Evolutionary conservation across 2,888 invertebrate species (phyloP).

Genomic region (Drosophila kanekoi): DNA sequence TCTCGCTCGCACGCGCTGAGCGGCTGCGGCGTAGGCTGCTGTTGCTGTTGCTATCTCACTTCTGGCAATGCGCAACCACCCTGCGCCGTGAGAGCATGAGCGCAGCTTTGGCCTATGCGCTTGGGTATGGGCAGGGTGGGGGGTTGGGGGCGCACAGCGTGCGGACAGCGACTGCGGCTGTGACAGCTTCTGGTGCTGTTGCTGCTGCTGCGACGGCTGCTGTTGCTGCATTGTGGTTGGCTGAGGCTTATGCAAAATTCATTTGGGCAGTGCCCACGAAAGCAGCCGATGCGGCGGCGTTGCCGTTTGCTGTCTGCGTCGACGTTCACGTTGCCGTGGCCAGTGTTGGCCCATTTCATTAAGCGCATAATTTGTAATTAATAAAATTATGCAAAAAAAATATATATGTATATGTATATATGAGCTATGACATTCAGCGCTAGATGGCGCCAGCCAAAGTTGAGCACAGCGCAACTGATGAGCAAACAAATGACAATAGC

Average conservation of each 20-base stretch:
- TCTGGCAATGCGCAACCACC: conserved; percentile 47
- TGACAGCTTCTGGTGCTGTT: conserved; percentile 16
- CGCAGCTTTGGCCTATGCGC: conserved; percentile 26
- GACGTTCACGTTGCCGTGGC: conserved; percentile 12
- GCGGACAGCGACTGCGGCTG: conserved; percentile 22
- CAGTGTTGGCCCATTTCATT: conserved; percentile 64
- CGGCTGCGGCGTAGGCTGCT: conserved; percentile 1
- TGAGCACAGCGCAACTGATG: conserved; percentile 16
- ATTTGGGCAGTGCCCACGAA: conserved; percentile 65
- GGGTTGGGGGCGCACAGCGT: conserved; percentile 27
- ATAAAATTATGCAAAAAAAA: conserved; percentile 63
- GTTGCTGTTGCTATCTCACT: conserved; percentile 44
- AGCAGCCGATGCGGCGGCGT: conserved; percentile 38
- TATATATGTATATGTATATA: too few species aligned
- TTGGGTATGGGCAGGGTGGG: conserved; percentile 3
- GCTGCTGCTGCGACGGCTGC: conserved; percentile 25
- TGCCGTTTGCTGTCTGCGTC: conserved; percentile 37
- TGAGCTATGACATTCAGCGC: conserved; percentile 22
- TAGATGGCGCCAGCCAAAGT: conserved; percentile 42
- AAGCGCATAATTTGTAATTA: conserved; percentile 77
- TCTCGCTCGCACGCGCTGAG: conserved; percentile 18
- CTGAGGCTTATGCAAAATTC: conserved; percentile 80
- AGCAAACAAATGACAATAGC: conserved; percentile 27
- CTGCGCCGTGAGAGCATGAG: conserved; percentile 47
- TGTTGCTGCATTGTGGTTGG: conserved; percentile 82